Conservation (phyloP, 2,888 invertebrate species). For the Baronia brevicornis region DNA sequence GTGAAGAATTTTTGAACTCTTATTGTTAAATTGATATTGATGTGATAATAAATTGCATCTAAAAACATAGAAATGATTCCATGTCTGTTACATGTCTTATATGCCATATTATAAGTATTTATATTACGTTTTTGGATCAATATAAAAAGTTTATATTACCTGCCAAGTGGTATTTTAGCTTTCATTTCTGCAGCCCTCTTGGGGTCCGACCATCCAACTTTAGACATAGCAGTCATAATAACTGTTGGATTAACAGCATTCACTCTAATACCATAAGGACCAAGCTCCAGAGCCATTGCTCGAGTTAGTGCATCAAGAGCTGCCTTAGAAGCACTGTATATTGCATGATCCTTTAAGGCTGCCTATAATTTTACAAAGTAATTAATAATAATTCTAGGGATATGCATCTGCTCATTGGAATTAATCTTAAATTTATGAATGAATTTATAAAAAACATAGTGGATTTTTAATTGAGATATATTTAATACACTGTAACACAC, state of each 20-base stretch:
- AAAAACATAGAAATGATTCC: too few relatives aligned
- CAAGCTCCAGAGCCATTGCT: conserved; percentile 91
- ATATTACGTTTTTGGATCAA: too few relatives aligned
- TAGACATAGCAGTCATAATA: conserved; percentile 93
- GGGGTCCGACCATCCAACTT: conserved; percentile 90
- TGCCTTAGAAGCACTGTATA: conserved; percentile 92
- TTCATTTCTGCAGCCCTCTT: conserved; percentile 82
- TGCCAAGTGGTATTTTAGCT: conserved; percentile 87
- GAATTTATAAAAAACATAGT: too few relatives aligned
- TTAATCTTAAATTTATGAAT: too few relatives aligned
- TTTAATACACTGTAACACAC: too few relatives aligned
- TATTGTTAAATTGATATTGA: too few relatives aligned
- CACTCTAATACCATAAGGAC: conserved; percentile 88
- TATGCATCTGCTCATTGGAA: conserved; percentile 16
- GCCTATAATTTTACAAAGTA: conserved; percentile 44
- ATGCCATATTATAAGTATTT: too few relatives aligned
- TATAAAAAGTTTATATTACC: conserved; percentile 64
- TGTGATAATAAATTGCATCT: too few relatives aligned
- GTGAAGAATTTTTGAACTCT: too few relatives aligned
- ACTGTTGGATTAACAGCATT: conserved; percentile 97
- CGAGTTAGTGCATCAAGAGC: conserved; percentile 91
- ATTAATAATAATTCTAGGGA: conserved; percentile 9
- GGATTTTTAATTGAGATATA: too few relatives aligned
- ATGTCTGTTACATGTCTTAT: too few relatives aligned
- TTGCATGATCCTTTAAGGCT: conserved; percentile 84